Percentiles rank a stretch among this genome's conserved stretches.
These are phyloP conservation scores for Porphyrio hochstetteri DNA, from an alignment of 2,113 vertebrate species.

Conservation along the genomic window DNA sequence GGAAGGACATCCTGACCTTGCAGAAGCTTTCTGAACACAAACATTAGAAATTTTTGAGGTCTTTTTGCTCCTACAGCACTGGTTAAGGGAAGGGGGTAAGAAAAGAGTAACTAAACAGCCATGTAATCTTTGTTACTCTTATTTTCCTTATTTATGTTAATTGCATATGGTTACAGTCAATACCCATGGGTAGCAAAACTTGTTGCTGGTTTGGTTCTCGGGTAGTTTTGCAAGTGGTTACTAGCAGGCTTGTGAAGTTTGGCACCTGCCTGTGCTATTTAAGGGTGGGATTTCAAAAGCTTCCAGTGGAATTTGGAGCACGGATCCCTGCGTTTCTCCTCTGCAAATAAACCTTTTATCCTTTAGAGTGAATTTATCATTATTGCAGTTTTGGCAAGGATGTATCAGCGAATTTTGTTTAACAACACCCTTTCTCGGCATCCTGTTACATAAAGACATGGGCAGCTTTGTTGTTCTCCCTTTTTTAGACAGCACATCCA, in stretches of 20 bases:
- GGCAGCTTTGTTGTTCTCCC: neutral
- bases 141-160: neutral
- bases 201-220: neutral
- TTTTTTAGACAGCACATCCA: neutral
- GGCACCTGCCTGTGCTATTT: neutral
- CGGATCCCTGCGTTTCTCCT: neutral
- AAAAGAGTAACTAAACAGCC: neutral
- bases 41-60: neutral
- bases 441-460: neutral
- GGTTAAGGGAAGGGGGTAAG: neutral
- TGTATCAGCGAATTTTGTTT: neutral
- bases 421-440: neutral
- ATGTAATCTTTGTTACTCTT: neutral
- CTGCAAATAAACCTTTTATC: neutral
- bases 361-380: conserved; percentile 18
- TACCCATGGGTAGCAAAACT: neutral
- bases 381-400: conserved; percentile 17
- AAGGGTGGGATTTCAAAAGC: conserved; percentile 19
- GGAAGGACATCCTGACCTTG: neutral
- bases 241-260: conserved; percentile 19
- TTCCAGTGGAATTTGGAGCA: neutral
- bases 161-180: neutral
- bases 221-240: neutral
- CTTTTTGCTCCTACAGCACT: neutral
- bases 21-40: neutral